Evolutionary conservation across 30 jellyfish, hydroid and myxozoan species (phyloP).

Genomic region (Hydractinia echinata): DNA sequence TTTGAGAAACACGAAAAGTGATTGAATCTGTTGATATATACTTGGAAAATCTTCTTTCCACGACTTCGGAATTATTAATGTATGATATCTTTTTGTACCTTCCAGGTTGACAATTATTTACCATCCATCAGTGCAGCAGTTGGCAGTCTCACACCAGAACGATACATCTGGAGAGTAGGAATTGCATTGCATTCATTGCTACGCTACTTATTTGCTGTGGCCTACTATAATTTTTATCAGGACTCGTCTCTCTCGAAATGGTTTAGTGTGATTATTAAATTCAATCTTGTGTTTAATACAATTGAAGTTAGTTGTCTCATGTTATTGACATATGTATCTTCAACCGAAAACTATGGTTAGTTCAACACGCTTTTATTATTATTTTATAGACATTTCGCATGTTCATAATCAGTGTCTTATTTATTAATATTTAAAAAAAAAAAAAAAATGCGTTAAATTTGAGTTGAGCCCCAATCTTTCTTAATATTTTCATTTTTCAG

Average conservation of each 20-base stretch:
- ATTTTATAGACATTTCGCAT: not conserved
- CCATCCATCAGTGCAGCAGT: slow-evolving; percentile 89
- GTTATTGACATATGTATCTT: slow-evolving; percentile 51
- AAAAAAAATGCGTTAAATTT: too few relatives aligned
- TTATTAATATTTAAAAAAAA: not conserved
- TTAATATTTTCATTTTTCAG: too few relatives aligned
- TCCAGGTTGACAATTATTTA: slow-evolving; percentile 61
- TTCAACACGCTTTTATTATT: too few relatives aligned
- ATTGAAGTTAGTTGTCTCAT: slow-evolving; percentile 40
- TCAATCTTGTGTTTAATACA: slow-evolving; percentile 18
- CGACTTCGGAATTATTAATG: too few relatives aligned
- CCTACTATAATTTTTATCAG: slow-evolving; percentile 45
- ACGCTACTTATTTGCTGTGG: slow-evolving; percentile 39
- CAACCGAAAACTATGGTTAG: slow-evolving; percentile 74
- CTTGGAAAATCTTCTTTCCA: too few relatives aligned
- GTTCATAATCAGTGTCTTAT: not conserved
- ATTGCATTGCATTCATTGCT: slow-evolving; percentile 66
- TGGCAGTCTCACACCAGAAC: slow-evolving; percentile 58
- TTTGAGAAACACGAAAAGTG: too few relatives aligned
- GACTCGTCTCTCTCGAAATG: slow-evolving; percentile 22
- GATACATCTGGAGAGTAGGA: slow-evolving; percentile 73
- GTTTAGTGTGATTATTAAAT: not conserved
- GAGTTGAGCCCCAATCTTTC: too few relatives aligned
- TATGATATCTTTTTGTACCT: not conserved
- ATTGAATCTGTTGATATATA: too few relatives aligned